phyloP scores from a whole-genome alignment of 2,888 invertebrate genomes.

The Blastobasis lacticolella region DNA sequence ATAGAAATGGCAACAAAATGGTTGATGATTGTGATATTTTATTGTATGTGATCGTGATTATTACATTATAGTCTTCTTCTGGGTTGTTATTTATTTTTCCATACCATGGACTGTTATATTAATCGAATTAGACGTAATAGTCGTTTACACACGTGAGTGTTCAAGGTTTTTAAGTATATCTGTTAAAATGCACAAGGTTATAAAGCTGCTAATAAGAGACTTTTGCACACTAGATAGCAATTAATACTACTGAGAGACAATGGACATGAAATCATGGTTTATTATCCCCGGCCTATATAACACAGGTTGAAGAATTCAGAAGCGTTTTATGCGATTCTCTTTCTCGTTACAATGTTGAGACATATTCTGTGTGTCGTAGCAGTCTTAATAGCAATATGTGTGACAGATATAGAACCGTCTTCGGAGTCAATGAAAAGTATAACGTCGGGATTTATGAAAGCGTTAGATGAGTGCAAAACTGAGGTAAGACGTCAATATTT shows the following conservation, averaged over 20 bases:
- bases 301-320: background rate
- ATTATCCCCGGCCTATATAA: background rate
- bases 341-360: background rate
- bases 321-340: too few relatives aligned
- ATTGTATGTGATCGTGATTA: too few relatives aligned
- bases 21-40: too few relatives aligned
- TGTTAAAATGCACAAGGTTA: too few relatives aligned
- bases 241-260: background rate
- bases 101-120: too few relatives aligned
- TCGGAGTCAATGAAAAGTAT: slow-evolving; percentile 39
- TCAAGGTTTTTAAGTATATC: too few relatives aligned
- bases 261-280: background rate
- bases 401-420: slow-evolving; percentile 20
- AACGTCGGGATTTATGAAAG: slow-evolving; percentile 41
- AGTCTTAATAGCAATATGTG: slow-evolving; percentile 17
- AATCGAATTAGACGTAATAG: too few relatives aligned
- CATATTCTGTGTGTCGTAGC: slow-evolving; percentile 9
- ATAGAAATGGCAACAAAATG: too few relatives aligned
- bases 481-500: slow-evolving; percentile 28
- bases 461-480: slow-evolving; percentile 40
- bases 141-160: too few relatives aligned
- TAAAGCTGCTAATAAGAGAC: too few relatives aligned
- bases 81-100: too few relatives aligned
- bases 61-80: too few relatives aligned
- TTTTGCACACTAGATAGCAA: background rate